Conservation (phyloP, 1,140 invertebrate species). For the Drosophila subobscura region DNA sequence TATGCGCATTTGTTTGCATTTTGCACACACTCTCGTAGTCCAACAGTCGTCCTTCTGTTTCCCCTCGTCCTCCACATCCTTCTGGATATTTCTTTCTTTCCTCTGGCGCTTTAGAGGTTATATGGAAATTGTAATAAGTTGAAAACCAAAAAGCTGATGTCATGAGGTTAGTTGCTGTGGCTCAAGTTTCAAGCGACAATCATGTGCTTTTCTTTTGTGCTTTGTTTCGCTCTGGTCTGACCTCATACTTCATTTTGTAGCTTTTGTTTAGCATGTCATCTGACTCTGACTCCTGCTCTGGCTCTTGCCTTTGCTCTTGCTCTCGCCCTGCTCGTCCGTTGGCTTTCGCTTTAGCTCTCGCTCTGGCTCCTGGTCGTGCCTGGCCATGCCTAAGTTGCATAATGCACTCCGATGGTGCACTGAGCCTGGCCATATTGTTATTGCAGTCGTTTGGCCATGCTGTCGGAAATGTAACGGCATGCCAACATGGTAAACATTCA, state of each 20-base stretch:
- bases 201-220: constrained; percentile 75
- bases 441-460: constrained; percentile 29
- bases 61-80: background rate
- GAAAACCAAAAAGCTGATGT: constrained; percentile 80
- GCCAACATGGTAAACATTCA: constrained; percentile 38
- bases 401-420: constrained; percentile 58
- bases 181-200: constrained; percentile 81
- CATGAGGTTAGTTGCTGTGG: constrained; percentile 79
- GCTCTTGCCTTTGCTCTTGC: background rate
- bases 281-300: constrained; percentile 24
- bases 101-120: constrained; percentile 62
- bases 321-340: constrained; percentile 18
- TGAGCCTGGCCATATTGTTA: constrained; percentile 35
- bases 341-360: constrained; percentile 3
- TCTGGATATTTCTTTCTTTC: constrained; percentile 28
- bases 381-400: constrained; percentile 41
- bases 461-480: constrained; percentile 69
- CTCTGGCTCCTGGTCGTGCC: constrained; percentile 16
- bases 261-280: constrained; percentile 75
- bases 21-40: constrained; percentile 19
- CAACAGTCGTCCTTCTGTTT: background rate
- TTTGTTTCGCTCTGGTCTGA: constrained; percentile 39
- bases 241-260: constrained; percentile 81
- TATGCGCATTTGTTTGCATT: constrained; percentile 75
- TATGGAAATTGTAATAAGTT: constrained; percentile 82